Evolutionary conservation across 2,888 invertebrate genomes (phyloP).

Genomic region (Geotrupes spiniger): DNA sequence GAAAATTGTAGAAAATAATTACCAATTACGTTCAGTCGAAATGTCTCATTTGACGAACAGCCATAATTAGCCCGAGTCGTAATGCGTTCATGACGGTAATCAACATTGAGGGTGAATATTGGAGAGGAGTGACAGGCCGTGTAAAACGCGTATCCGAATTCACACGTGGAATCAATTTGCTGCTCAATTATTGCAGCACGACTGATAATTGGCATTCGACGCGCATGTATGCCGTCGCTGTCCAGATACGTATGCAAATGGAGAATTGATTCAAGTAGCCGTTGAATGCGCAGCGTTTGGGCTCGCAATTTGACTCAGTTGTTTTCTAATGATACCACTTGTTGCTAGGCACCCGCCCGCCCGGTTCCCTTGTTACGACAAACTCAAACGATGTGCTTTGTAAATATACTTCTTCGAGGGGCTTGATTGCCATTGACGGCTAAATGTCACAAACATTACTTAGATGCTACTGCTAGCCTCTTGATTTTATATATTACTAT

Average conservation of each 20-base stretch:
- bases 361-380: slow-evolving; percentile 21
- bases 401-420: background rate
- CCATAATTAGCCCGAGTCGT: slow-evolving; percentile 26
- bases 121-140: slow-evolving; percentile 21
- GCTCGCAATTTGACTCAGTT: slow-evolving; percentile 35
- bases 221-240: slow-evolving; percentile 25
- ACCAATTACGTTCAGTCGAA: slow-evolving; percentile 10
- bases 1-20: slow-evolving; percentile 3
- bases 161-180: slow-evolving; percentile 30
- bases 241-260: slow-evolving; percentile 33
- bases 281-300: slow-evolving; percentile 9
- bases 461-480: no score
- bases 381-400: slow-evolving; percentile 6
- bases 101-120: slow-evolving; percentile 24
- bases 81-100: slow-evolving; percentile 29
- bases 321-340: slow-evolving; percentile 39
- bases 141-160: slow-evolving; percentile 26
- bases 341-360: slow-evolving; percentile 31
- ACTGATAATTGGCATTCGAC: slow-evolving; percentile 18
- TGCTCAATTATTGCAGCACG: slow-evolving; percentile 11
- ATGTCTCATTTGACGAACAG: slow-evolving; percentile 25
- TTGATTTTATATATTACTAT: no score
- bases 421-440: background rate
- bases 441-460: no score
- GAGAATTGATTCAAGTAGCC: slow-evolving; percentile 10